Evolutionary conservation across 2,113 vertebrate species (phyloP).

Genomic region (Chaetorhynchus papuensis): DNA sequence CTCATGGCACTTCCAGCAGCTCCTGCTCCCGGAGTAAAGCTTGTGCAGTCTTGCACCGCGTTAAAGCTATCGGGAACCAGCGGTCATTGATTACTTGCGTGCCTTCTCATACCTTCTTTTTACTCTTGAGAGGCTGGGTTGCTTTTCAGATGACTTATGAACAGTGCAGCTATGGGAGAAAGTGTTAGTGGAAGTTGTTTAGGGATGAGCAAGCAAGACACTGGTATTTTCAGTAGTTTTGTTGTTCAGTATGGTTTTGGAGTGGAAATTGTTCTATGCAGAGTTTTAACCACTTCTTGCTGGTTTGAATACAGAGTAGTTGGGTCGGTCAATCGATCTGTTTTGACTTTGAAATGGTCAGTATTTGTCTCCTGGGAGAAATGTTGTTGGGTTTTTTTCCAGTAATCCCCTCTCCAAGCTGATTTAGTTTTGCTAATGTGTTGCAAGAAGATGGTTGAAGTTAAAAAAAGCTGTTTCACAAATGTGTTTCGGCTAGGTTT

Average conservation of each 20-base stretch:
- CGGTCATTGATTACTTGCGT: background rate
- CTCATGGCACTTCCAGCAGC: background rate
- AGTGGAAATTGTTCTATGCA: background rate
- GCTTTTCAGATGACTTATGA: background rate
- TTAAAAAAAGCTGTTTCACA: background rate
- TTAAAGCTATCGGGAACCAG: background rate
- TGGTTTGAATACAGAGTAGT: background rate
- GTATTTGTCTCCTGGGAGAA: background rate
- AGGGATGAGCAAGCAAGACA: background rate
- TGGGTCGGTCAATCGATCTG: background rate
- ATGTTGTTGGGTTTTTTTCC: background rate
- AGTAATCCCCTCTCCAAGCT: background rate
- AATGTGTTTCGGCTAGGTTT: background rate
- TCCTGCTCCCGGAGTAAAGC: background rate
- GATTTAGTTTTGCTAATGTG: background rate
- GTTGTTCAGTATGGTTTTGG: background rate
- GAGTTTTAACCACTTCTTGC: background rate
- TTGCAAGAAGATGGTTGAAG: background rate
- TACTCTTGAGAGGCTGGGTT: fast-evolving
- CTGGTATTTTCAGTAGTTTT: background rate
- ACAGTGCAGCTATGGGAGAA: background rate
- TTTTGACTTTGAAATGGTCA: background rate
- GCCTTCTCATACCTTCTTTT: background rate
- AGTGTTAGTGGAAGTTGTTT: background rate
- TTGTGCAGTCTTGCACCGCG: fast-evolving